These are phyloP conservation scores for Quiscalus mexicanus DNA, from an alignment of 2,113 vertebrate species.

Conservation along the genomic window DNA sequence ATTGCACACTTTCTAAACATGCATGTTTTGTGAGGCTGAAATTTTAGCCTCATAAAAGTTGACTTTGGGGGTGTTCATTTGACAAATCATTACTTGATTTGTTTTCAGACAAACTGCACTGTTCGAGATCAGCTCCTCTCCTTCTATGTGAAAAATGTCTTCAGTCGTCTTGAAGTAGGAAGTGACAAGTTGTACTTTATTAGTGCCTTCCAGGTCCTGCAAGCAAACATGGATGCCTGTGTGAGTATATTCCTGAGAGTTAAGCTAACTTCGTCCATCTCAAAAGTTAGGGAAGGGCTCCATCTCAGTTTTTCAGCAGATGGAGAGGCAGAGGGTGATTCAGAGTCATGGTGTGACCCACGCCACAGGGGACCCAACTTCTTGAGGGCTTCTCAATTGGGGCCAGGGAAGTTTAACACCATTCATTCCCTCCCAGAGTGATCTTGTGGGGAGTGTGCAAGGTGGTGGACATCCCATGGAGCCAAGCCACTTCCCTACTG, in stretches of 20 bases:
- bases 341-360: not conserved
- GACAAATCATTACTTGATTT: not conserved
- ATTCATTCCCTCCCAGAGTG: not conserved
- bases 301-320: not conserved
- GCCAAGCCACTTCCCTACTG: not conserved
- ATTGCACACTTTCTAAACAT: not conserved
- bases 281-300: not conserved
- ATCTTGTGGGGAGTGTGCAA: not conserved
- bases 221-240: constrained; percentile 58
- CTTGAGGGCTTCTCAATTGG: not conserved
- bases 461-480: not conserved
- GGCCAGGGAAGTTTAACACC: not conserved
- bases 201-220: constrained; percentile 65
- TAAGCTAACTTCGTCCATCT: not conserved
- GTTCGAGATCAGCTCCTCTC: constrained; percentile 73
- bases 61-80: not conserved
- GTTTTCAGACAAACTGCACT: constrained; percentile 69
- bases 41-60: not conserved
- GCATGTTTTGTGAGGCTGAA: not conserved
- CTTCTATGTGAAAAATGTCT: constrained; percentile 76
- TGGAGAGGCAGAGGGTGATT: not conserved
- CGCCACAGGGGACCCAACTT: not conserved
- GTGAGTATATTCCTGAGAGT: constrained; percentile 66
- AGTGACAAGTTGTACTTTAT: constrained; percentile 35
- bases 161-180: constrained; percentile 30